Percentiles rank a stretch among this genome's conserved stretches.
These are phyloP conservation scores for Eremophila alpestris DNA, from an alignment of 2,797 vertebrate species.

Conservation along the genomic window DNA sequence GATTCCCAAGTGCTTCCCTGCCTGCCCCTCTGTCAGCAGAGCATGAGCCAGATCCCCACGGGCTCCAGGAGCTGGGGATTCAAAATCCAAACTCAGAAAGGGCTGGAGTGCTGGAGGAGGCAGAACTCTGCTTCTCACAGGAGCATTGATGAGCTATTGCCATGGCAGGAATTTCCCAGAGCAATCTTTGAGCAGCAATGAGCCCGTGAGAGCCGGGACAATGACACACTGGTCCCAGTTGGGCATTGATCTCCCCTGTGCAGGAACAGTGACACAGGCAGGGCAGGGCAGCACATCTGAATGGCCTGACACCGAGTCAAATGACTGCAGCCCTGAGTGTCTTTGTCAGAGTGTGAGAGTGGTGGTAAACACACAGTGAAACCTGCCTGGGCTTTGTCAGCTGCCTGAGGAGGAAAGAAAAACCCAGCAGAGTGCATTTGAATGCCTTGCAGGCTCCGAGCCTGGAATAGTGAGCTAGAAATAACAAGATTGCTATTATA, in stretches of 20 bases:
- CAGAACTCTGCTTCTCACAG: neutral
- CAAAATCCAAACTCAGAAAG: neutral
- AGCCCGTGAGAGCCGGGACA: neutral
- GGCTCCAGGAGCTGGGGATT: neutral
- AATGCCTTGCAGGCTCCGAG: neutral
- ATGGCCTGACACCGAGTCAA: constrained; percentile 18
- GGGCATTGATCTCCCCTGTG: constrained; percentile 38
- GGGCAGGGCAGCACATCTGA: constrained; percentile 33
- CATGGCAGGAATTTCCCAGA: neutral
- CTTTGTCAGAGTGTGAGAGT: constrained; percentile 17
- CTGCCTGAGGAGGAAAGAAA: neutral
- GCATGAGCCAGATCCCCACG: neutral
- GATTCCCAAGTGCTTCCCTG: neutral
- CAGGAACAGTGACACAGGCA: constrained; percentile 27
- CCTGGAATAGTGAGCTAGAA: neutral
- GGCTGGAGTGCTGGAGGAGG: neutral
- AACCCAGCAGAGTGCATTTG: neutral
- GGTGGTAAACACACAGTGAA: constrained; percentile 16
- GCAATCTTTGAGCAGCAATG: neutral
- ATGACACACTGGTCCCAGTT: neutral
- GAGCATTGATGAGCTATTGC: neutral
- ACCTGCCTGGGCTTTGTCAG: constrained; percentile 16
- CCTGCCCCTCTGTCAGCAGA: neutral
- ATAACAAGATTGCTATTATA: neutral
- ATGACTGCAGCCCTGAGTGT: neutral